Conservation (phyloP, 2,888 invertebrate genomes). For the Tribolium freemani region DNA sequence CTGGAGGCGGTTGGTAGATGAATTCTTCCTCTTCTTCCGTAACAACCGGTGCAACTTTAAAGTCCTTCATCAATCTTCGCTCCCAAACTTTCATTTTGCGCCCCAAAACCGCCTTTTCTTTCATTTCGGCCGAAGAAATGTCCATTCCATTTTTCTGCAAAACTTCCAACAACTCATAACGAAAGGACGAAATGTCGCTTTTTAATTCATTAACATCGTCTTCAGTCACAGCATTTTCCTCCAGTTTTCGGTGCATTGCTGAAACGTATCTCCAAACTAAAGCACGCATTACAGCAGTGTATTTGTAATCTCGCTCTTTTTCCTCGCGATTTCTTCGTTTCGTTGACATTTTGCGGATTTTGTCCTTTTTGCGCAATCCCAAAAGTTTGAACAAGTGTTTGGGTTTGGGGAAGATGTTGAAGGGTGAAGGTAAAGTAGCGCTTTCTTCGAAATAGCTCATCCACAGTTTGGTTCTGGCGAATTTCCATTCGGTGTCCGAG, state of each 20-base stretch:
- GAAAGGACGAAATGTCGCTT: slow-evolving; percentile 91
- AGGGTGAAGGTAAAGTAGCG: slow-evolving; percentile 92
- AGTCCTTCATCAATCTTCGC: slow-evolving; percentile 89
- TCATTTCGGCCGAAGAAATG: slow-evolving; percentile 79
- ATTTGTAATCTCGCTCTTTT: slow-evolving; percentile 78
- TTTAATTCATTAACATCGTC: slow-evolving; percentile 96
- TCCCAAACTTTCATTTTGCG: slow-evolving; percentile 89
- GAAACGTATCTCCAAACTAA: slow-evolving; percentile 94
- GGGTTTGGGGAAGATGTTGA: slow-evolving; percentile 92
- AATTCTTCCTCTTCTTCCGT: slow-evolving; percentile 72
- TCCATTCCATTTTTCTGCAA: slow-evolving; percentile 91
- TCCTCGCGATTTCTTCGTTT: slow-evolving; percentile 75
- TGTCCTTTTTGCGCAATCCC: slow-evolving; percentile 75
- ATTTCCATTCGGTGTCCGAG: slow-evolving; percentile 97
- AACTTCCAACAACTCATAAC: slow-evolving; percentile 92
- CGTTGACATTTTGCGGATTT: slow-evolving; percentile 71
- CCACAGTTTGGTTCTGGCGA: slow-evolving; percentile 94
- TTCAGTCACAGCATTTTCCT: slow-evolving; percentile 90
- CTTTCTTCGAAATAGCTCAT: slow-evolving; percentile 96
- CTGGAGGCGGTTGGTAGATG: slow-evolving; percentile 65
- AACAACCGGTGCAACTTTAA: slow-evolving; percentile 84
- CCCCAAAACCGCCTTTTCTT: slow-evolving; percentile 82
- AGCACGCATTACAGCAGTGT: slow-evolving; percentile 88
- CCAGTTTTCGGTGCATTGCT: slow-evolving; percentile 85
- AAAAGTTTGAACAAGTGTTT: slow-evolving; percentile 81